phyloP scores from a whole-genome alignment of 2,888 invertebrate genomes.

The Brenthis hecate region DNA sequence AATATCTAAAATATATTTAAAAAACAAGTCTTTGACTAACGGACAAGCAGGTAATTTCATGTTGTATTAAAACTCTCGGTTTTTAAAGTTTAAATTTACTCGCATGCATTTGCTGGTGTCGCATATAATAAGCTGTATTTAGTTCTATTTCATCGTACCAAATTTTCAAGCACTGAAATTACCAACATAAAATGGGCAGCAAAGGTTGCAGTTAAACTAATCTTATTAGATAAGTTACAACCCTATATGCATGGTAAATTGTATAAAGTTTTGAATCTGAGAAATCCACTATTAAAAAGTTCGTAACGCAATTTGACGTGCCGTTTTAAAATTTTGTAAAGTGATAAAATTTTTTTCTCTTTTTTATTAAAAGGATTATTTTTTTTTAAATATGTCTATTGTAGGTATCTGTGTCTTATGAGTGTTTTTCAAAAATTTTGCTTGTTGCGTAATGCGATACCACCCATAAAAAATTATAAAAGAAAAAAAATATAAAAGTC shows the following conservation, averaged over 20 bases:
- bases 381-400: too few relatives aligned
- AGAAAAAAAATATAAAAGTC: too few relatives aligned
- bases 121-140: neutral
- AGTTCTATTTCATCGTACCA: neutral
- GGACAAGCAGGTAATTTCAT: neutral
- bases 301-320: slow-evolving; percentile 24
- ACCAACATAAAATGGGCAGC: slow-evolving; percentile 1
- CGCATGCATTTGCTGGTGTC: neutral
- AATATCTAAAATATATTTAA: neutral
- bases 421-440: too few relatives aligned
- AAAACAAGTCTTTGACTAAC: neutral
- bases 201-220: slow-evolving; percentile 42
- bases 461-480: too few relatives aligned
- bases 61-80: neutral
- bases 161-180: slow-evolving; percentile 19
- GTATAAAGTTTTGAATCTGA: slow-evolving; percentile 67
- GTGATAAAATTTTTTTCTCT: too few relatives aligned
- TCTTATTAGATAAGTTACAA: slow-evolving; percentile 75
- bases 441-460: too few relatives aligned
- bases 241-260: slow-evolving; percentile 66
- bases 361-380: too few relatives aligned
- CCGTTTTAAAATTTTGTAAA: neutral
- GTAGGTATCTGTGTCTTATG: too few relatives aligned
- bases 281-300: slow-evolving; percentile 40
- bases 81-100: slow-evolving; percentile 13